Conservation (phyloP, 2,113 vertebrate genomes). For the Craseonycteris thonglongyai region DNA sequence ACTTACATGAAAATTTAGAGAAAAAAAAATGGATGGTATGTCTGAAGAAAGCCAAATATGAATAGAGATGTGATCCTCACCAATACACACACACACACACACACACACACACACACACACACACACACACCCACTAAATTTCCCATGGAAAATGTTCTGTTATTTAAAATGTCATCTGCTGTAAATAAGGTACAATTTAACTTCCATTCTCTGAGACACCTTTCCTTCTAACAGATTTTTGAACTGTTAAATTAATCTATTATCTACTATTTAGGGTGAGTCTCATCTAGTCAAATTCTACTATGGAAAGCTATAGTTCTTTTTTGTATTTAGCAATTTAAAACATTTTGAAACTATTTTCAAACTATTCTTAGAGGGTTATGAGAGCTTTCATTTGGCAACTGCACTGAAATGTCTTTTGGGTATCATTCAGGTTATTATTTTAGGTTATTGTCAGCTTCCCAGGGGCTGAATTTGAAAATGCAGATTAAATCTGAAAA, state of each 20-base stretch:
- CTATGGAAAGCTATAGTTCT: background rate
- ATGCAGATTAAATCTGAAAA: background rate
- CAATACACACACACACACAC: background rate
- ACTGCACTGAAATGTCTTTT: background rate
- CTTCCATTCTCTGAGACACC: background rate
- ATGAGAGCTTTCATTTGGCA: background rate
- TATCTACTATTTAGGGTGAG: background rate
- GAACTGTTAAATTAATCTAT: background rate
- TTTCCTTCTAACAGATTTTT: background rate
- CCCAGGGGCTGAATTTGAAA: background rate
- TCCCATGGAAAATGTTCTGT: background rate
- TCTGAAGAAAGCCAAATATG: background rate
- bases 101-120: background rate
- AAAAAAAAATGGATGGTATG: background rate
- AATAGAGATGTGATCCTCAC: background rate
- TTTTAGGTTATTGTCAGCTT: background rate
- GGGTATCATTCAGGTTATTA: background rate
- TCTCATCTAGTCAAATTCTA: background rate
- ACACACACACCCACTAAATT: background rate
- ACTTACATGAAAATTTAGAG: background rate
- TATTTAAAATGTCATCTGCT: constrained; percentile 1
- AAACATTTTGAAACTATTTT: constrained; percentile 1
- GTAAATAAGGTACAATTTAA: background rate
- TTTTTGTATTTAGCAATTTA: background rate
- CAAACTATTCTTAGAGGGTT: background rate